Conservation (phyloP, 2,113 vertebrate species). For the Varanus komodoensis region DNA sequence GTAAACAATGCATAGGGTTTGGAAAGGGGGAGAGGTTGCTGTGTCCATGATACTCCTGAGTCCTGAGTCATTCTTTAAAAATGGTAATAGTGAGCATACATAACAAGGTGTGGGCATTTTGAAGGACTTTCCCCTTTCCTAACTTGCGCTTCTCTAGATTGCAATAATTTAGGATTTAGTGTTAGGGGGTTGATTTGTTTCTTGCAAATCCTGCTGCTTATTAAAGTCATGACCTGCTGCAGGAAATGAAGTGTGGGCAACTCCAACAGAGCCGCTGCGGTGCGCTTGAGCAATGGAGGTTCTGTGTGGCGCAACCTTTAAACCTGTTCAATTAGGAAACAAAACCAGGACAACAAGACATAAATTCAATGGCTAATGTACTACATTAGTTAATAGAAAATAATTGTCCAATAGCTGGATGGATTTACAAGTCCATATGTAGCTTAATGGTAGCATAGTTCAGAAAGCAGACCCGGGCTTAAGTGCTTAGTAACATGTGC, state of each 20-base stretch:
- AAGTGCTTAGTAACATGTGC: conserved; percentile 17
- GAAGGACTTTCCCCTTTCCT: conserved; percentile 40
- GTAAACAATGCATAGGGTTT: neutral
- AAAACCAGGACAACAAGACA: conserved; percentile 46
- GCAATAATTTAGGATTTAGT: conserved; percentile 70
- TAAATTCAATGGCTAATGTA: conserved; percentile 46
- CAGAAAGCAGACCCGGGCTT: neutral
- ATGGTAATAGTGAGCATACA: conserved; percentile 63
- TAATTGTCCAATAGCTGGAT: conserved; percentile 39
- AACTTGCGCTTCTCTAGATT: conserved; percentile 65
- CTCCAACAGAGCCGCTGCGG: conserved; percentile 64
- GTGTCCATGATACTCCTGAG: conserved; percentile 50
- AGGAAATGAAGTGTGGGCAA: conserved; percentile 74
- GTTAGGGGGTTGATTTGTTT: conserved; percentile 73
- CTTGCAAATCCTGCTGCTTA: conserved; percentile 73
- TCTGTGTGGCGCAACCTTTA: conserved; percentile 50
- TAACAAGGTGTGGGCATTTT: conserved; percentile 54
- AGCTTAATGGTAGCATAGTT: conserved; percentile 20
- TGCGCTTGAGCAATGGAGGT: conserved; percentile 37
- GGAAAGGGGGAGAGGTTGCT: conserved; percentile 45
- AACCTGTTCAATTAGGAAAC: conserved; percentile 59
- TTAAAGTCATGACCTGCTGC: conserved; percentile 65
- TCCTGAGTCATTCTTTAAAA: conserved; percentile 52
- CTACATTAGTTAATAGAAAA: conserved; percentile 43
- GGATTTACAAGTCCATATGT: conserved; percentile 43